Evolutionary conservation across 2,797 vertebrate genomes (phyloP).

Genomic region (Hapalemur alaotrensis): DNA sequence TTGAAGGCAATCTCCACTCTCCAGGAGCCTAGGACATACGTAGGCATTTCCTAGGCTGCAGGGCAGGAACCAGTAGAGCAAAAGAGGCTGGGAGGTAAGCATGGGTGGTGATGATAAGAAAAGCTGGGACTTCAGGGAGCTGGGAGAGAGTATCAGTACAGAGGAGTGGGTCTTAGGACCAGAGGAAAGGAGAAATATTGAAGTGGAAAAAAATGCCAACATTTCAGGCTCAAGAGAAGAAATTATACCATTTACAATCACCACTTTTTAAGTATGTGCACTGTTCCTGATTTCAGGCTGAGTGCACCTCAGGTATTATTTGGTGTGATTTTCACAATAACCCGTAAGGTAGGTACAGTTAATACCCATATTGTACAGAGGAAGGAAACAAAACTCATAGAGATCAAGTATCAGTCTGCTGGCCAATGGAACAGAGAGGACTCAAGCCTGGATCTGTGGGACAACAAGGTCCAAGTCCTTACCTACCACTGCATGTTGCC

Average conservation of each 20-base stretch:
- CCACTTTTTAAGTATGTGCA: neutral
- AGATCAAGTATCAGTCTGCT: neutral
- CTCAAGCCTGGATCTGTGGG: neutral
- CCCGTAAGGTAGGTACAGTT: neutral
- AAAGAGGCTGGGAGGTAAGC: neutral
- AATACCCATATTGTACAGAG: neutral
- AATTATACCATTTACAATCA: neutral
- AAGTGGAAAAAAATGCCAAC: neutral
- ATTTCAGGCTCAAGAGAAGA: neutral
- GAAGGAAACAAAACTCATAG: conserved; percentile 17
- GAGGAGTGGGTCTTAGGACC: neutral
- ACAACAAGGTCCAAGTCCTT: neutral
- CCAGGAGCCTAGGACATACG: neutral
- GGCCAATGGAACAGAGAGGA: neutral
- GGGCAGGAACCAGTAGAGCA: neutral
- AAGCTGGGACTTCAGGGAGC: neutral
- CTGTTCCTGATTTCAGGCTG: neutral
- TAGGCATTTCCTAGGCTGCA: neutral
- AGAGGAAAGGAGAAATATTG: neutral
- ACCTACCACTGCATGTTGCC: neutral
- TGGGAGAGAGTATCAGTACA: neutral
- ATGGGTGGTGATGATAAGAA: neutral
- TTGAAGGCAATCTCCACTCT: neutral
- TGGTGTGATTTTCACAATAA: neutral
- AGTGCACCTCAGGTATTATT: neutral